phyloP scores from a whole-genome alignment of 2,888 invertebrate genomes.

The Ophioninae sp. region DNA sequence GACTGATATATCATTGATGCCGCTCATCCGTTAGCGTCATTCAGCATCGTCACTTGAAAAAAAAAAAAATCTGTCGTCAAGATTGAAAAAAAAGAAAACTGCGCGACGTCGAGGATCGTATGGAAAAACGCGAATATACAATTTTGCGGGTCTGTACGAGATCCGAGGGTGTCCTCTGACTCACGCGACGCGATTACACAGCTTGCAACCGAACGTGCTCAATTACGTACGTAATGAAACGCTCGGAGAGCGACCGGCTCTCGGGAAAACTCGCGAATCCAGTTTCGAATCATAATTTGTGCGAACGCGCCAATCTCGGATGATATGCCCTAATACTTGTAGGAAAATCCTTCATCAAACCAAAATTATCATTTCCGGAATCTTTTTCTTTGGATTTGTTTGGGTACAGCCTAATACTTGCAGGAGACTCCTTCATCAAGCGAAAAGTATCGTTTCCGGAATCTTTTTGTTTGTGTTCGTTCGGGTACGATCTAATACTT shows the following conservation, averaged over 20 bases:
- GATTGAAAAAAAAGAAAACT: background rate
- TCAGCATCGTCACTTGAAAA: too few relatives aligned
- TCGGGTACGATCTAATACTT: too few relatives aligned
- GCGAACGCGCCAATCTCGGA: background rate
- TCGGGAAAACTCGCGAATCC: background rate
- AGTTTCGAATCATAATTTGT: background rate
- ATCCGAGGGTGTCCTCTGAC: background rate
- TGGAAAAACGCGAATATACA: background rate
- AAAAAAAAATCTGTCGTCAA: background rate
- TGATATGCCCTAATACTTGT: too few relatives aligned
- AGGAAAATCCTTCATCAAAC: too few relatives aligned
- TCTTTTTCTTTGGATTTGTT: too few relatives aligned
- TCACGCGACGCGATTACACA: background rate
- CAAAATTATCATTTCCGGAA: too few relatives aligned
- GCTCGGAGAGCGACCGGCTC: background rate
- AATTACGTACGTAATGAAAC: background rate
- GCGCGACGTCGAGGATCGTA: background rate
- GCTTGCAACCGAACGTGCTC: background rate
- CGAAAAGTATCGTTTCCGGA: too few relatives aligned
- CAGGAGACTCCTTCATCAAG: too few relatives aligned
- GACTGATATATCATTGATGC: background rate
- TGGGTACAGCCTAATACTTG: too few relatives aligned
- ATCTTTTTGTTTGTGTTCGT: too few relatives aligned
- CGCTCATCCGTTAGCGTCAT: background rate
- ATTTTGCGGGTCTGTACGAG: background rate